Evolutionary conservation across 2,113 vertebrate species (phyloP).

Genomic region (Speoplatyrhinus poulsoni): DNA sequence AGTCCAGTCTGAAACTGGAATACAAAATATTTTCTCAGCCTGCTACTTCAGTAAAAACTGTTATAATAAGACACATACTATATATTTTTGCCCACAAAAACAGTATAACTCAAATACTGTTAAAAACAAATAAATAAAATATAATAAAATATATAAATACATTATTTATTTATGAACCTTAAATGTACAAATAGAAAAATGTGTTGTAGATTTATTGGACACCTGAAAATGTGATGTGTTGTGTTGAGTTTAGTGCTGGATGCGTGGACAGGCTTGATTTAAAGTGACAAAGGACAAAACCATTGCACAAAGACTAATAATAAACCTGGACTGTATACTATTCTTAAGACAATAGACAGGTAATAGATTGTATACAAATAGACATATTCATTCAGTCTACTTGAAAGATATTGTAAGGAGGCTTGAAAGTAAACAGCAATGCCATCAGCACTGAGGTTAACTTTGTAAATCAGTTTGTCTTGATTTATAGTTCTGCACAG

Average conservation of each 20-base stretch:
- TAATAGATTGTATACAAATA: background rate
- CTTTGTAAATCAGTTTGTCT: no score
- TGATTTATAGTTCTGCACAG: slow-evolving; percentile 24
- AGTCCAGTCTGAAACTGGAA: background rate
- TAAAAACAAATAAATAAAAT: background rate
- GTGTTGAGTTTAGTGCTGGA: no score
- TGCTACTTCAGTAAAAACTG: no score
- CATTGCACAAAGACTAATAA: no score
- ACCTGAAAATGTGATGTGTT: no score
- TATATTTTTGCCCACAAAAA: background rate
- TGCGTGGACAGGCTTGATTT: background rate
- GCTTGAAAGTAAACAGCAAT: background rate
- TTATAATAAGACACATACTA: no score
- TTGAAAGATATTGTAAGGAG: slow-evolving; percentile 8
- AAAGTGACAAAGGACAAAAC: background rate
- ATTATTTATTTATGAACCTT: no score
- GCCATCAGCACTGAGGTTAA: slow-evolving; percentile 19
- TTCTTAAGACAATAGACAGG: background rate
- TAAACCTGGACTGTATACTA: background rate
- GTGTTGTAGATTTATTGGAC: no score
- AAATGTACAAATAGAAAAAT: no score
- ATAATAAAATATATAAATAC: background rate
- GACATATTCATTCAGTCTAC: background rate
- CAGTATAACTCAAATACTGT: background rate
- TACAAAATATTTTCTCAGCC: no score